Percentiles rank a stretch among this genome's conserved stretches.
These are phyloP conservation scores for Etia nguti DNA, from an alignment of 2,113 vertebrate genomes.

Conservation along the genomic window DNA sequence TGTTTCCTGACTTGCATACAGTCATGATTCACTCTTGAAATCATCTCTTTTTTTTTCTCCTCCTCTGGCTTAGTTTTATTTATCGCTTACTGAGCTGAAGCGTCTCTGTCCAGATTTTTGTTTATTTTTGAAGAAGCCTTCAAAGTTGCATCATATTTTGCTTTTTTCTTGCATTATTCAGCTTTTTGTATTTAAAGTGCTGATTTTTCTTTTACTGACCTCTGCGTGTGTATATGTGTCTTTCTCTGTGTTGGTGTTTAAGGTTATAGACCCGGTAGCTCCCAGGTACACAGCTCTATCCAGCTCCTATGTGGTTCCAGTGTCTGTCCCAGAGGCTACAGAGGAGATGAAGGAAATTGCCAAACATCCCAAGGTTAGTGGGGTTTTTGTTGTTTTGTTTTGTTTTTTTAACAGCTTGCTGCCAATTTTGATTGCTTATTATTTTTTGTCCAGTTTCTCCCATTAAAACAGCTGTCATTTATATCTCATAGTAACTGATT, in stretches of 20 bases:
- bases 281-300: slow-evolving; percentile 87
- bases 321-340: slow-evolving; percentile 80
- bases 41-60: not conserved
- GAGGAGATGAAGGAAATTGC: slow-evolving; percentile 91
- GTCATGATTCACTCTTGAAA: not conserved
- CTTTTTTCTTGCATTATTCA: slow-evolving; percentile 19
- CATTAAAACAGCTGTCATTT: not conserved
- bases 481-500: not conserved
- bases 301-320: slow-evolving; percentile 81
- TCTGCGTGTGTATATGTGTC: not conserved
- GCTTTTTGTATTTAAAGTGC: not conserved
- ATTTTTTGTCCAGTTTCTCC: not conserved
- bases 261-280: slow-evolving; percentile 96
- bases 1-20: not conserved
- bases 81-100: not conserved
- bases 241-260: slow-evolving; percentile 6
- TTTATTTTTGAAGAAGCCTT: not conserved
- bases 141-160: not conserved
- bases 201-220: not conserved
- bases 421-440: no score
- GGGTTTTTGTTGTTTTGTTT: accelerated
- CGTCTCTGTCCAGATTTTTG: not conserved
- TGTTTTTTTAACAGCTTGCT: not conserved
- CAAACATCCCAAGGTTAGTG: slow-evolving; percentile 91
- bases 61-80: not conserved